These are phyloP conservation scores for Ctenoplectra terminalis DNA, from an alignment of 1,140 invertebrate genomes.

Conservation along the genomic window DNA sequence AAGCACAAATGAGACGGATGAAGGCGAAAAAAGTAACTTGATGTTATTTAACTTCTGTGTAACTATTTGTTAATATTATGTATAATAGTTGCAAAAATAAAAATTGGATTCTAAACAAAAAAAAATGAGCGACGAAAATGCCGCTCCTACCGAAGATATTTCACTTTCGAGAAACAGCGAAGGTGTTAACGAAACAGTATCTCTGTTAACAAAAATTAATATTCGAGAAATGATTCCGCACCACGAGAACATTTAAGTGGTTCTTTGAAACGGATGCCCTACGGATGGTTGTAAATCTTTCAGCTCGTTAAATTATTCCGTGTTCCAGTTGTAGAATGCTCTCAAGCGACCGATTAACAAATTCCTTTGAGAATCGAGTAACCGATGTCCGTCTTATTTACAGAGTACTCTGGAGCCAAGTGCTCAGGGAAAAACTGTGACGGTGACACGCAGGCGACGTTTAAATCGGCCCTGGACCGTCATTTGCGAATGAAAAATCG, in stretches of 20 bases:
- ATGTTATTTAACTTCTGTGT: too few species aligned
- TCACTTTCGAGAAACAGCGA: too few species aligned
- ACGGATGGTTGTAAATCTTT: background rate
- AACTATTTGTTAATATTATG: too few species aligned
- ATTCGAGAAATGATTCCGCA: background rate
- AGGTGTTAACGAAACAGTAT: background rate
- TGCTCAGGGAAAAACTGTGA: background rate
- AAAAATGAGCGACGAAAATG: too few species aligned
- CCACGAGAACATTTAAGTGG: constrained; percentile 14
- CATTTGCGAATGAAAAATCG: background rate
- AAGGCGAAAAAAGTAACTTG: too few species aligned
- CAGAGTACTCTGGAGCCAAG: background rate
- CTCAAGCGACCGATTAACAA: constrained; percentile 30
- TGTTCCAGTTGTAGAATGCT: background rate
- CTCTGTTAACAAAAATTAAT: background rate
- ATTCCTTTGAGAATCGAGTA: constrained; percentile 33
- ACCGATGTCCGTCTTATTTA: constrained; percentile 37
- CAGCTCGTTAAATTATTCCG: constrained; percentile 43
- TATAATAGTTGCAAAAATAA: too few species aligned
- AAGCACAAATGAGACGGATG: too few species aligned
- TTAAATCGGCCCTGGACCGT: background rate
- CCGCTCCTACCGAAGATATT: too few species aligned
- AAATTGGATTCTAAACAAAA: too few species aligned
- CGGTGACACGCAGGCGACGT: background rate
- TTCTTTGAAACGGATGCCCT: constrained; percentile 15